Evolutionary conservation across 1,140 invertebrate species (phyloP), one percentile per base, ranked within the genome.

Genomic region (Ips nitidus): DNA sequence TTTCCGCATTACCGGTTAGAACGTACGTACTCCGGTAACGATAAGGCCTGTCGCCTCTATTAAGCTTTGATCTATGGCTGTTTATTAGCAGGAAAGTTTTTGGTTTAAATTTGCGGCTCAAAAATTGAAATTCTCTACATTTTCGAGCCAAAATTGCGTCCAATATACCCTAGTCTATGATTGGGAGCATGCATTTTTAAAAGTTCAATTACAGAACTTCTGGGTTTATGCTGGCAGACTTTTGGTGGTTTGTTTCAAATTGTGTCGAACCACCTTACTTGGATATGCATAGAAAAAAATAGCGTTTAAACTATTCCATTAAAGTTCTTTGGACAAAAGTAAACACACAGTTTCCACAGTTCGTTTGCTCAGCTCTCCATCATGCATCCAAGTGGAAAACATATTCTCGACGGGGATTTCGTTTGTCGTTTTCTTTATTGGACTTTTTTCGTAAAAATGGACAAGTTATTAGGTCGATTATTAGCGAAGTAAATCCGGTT

Each of bases 281-380:
- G 22, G 22, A 22, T 22, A 22, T 22, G 22, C 22, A 22, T 22
- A 22, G 22, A 0, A 22, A 22, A 22, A 22, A 22, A 22, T 22
- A 0, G 22, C 22, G 22, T 22, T 59, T 68, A 53, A 68, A 59
- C 38, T 70, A 61, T 52, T 63, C 68, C 64, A 64, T 70, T 70
- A 45, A 70, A 52, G 57, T 70, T 70, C 64, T 64, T 42, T 41
- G 55, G 53, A 62, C 59, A 65, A 64, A 58, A 40, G 68, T 62
- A 70, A 70, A 70, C 68, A 69, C 37, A 37, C 36, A 68, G 50
- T 69, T 39, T 36, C 50, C 38, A 47, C 57, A 63, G 60, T 52
- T 45, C 43, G 68, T 70, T 70, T 70, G 68, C 56, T 64, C 52
- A 58, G 52, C 68, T 70, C 68, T 70, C 53, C 43, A 70, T 52